Evolutionary conservation across 2,113 vertebrate species (phyloP).

Genomic region (Neodontobutis hainanensis): DNA sequence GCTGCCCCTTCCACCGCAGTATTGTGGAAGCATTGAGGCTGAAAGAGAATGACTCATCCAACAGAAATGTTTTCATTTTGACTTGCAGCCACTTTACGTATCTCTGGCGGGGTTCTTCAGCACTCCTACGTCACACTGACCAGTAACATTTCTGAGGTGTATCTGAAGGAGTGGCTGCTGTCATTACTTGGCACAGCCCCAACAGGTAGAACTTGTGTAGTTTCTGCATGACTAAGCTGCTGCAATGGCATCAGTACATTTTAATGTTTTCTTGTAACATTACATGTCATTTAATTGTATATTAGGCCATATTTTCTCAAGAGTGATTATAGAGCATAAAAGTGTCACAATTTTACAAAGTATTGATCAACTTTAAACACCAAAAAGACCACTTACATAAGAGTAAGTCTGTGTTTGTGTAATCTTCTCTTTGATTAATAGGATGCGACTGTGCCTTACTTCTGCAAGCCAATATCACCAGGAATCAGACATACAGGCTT

Average conservation of each 20-base stretch:
- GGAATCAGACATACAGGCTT: constrained; percentile 62
- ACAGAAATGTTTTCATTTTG: constrained; percentile 59
- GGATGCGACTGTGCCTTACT: constrained; percentile 58
- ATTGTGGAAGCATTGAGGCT: constrained; percentile 32
- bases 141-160: constrained; percentile 29
- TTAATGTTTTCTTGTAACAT: constrained; percentile 2
- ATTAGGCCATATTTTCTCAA: background rate
- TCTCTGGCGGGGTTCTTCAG: constrained; percentile 26
- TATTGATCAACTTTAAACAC: too few species aligned
- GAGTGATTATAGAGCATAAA: too few species aligned
- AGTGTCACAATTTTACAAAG: too few species aligned
- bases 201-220: constrained; percentile 20
- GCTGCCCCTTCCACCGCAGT: background rate
- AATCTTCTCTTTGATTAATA: constrained; percentile 58
- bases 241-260: background rate
- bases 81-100: constrained; percentile 12
- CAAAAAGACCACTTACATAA: background rate
- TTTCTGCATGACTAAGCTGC: constrained; percentile 5
- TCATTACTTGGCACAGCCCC: constrained; percentile 1
- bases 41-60: constrained; percentile 60
- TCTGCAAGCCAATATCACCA: constrained; percentile 47
- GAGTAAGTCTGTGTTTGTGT: constrained; percentile 48
- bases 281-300: constrained; percentile 32
- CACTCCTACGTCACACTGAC: constrained; percentile 28
- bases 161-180: constrained; percentile 16